phyloP scores from a whole-genome alignment of 37 sponge, comb jelly and placozoan genomes.

The Chondrilla cf. caribensis region DNA sequence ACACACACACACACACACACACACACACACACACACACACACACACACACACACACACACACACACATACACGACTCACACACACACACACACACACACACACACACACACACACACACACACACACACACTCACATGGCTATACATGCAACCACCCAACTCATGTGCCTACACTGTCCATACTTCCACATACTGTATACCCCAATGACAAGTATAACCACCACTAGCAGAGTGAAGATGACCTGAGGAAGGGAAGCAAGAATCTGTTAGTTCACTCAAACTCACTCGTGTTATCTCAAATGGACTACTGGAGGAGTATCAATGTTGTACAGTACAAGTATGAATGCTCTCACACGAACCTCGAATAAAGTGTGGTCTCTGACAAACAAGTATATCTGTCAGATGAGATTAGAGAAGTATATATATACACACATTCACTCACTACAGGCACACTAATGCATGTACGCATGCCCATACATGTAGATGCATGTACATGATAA shows the following conservation, averaged over 20 bases:
- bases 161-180: background rate
- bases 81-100: conserved; percentile 21
- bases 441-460: too few species aligned
- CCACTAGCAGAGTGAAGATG: background rate
- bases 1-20: conserved; percentile 27
- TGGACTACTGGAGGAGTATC: too few species aligned
- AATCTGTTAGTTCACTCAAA: too few species aligned
- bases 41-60: conserved; percentile 23
- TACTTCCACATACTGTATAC: background rate
- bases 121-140: conserved; percentile 5
- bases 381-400: background rate
- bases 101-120: conserved; percentile 27
- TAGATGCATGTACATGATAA: too few species aligned
- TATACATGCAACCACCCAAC: background rate
- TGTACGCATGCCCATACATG: too few species aligned
- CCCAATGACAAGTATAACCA: background rate
- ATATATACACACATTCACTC: too few species aligned
- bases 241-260: background rate
- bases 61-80: conserved; percentile 22
- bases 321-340: too few species aligned
- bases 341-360: conserved; percentile 23
- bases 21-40: conserved; percentile 18
- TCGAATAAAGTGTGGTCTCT: conserved; percentile 6
- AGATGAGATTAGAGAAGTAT: too few species aligned
- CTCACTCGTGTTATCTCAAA: too few species aligned